These are phyloP conservation scores for Crocuta crocuta DNA, from an alignment of 2,113 vertebrate genomes.

Conservation along the genomic window DNA sequence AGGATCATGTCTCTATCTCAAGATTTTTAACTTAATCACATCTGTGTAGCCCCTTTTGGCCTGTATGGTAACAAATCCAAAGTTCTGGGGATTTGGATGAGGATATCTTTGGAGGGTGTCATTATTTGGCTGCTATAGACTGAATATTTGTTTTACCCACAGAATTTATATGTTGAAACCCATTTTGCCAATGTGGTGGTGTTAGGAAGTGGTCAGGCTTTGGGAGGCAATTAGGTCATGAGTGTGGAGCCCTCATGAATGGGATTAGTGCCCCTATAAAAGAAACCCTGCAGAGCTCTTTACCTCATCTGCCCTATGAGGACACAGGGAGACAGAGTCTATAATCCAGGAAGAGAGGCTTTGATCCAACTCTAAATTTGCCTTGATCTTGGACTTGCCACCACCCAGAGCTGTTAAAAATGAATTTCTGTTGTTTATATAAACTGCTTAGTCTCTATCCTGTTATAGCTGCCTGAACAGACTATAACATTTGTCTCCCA, in stretches of 20 bases:
- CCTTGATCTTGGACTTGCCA: neutral
- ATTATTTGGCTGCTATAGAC: neutral
- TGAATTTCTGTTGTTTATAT: neutral
- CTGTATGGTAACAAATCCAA: neutral
- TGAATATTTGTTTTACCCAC: neutral
- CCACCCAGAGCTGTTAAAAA: neutral
- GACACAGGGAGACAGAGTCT: neutral
- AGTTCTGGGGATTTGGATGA: neutral
- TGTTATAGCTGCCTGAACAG: neutral
- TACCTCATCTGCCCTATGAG: accelerated
- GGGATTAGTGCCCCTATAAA: neutral
- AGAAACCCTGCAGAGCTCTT: neutral
- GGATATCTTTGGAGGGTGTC: neutral
- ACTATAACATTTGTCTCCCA: neutral
- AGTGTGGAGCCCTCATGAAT: too few species aligned
- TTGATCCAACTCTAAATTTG: neutral
- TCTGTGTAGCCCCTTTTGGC: neutral
- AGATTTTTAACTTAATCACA: neutral
- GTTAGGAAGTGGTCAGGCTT: neutral
- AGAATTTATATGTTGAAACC: neutral
- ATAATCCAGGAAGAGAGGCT: neutral
- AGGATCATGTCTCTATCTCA: neutral
- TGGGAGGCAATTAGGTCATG: neutral
- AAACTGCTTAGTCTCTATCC: neutral
- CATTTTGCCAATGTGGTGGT: too few species aligned